Percentiles rank a stretch among this genome's conserved stretches.
Evolutionary conservation across 2,888 invertebrate genomes (phyloP).

Genomic region (Thecophora atra): DNA sequence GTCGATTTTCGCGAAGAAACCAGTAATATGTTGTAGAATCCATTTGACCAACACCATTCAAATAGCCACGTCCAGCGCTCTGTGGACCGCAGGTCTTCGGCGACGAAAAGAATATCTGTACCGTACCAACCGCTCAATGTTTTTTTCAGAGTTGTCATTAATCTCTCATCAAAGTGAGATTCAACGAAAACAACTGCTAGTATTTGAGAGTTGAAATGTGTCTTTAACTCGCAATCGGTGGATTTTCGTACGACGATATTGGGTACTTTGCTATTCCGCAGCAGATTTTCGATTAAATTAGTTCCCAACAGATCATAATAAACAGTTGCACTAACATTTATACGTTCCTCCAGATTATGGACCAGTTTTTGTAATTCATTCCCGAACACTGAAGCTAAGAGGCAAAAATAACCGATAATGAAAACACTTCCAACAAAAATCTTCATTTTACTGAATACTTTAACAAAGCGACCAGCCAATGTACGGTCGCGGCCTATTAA

Average conservation of each 20-base stretch:
- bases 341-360: slow-evolving; percentile 15
- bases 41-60: slow-evolving; percentile 25
- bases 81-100: background rate
- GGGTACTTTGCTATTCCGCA: slow-evolving; percentile 20
- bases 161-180: background rate
- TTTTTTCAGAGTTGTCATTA: slow-evolving; percentile 20
- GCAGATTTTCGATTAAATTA: background rate
- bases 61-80: slow-evolving; percentile 18
- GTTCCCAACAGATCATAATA: slow-evolving; percentile 20
- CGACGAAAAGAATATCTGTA: slow-evolving; percentile 30
- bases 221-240: background rate
- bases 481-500: too few relatives aligned
- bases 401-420: background rate
- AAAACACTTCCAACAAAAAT: too few relatives aligned
- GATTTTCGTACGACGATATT: slow-evolving; percentile 12
- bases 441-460: too few relatives aligned
- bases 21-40: slow-evolving; percentile 28
- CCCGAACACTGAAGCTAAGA: background rate
- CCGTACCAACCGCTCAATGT: slow-evolving; percentile 16
- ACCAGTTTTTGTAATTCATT: background rate
- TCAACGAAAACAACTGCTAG: slow-evolving; percentile 15
- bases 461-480: too few relatives aligned
- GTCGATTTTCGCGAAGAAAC: background rate
- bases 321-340: slow-evolving; percentile 19
- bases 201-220: slow-evolving; percentile 22